Evolutionary conservation across 2,888 invertebrate genomes (phyloP).

Genomic region (Ectemnius continuus): DNA sequence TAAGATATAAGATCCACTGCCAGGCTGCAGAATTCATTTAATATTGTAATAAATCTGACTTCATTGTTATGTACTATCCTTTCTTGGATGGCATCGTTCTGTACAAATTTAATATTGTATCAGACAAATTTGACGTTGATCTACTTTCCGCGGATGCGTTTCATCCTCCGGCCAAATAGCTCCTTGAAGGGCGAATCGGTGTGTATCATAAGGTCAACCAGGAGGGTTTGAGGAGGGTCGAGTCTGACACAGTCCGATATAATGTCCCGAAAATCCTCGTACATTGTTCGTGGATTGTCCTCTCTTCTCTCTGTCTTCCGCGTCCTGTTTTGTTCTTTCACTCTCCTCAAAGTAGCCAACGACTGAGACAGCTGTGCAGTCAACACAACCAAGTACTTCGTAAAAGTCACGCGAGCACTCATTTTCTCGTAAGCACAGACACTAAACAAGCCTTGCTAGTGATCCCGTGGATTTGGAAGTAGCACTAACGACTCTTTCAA

Average conservation of each 20-base stretch:
- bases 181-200: constrained; percentile 4
- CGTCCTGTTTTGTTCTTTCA: neutral
- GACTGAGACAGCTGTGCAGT: too few species aligned
- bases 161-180: neutral
- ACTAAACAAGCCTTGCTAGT: too few species aligned
- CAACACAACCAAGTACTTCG: too few species aligned
- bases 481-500: too few species aligned
- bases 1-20: neutral
- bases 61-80: neutral
- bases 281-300: constrained; percentile 20
- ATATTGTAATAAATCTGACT: constrained; percentile 15
- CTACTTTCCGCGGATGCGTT: constrained; percentile 1
- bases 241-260: constrained; percentile 2
- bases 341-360: too few species aligned
- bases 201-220: constrained; percentile 48
- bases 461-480: too few species aligned
- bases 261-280: constrained; percentile 13
- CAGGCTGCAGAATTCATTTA: neutral
- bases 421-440: too few species aligned
- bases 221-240: constrained; percentile 62
- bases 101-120: neutral
- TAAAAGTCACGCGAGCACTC: too few species aligned
- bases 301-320: neutral
- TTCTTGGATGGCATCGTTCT: too few species aligned
- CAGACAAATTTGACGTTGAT: neutral